Percentiles rank a stretch among this genome's conserved stretches.
Evolutionary conservation across 2,888 invertebrate species (phyloP).

Genomic region (Lamellibrachia satsuma): DNA sequence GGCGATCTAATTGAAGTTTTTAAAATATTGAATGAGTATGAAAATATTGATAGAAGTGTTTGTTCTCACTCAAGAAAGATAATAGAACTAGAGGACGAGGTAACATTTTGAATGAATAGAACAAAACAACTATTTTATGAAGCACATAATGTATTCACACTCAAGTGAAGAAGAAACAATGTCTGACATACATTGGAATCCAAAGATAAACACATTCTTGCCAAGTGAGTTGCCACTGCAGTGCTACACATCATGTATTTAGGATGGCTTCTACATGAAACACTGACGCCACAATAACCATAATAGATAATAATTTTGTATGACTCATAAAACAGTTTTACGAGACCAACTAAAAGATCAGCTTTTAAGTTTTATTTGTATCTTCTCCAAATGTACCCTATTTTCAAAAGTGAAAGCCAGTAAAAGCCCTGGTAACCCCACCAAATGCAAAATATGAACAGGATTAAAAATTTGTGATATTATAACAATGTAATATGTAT

Average conservation of each 20-base stretch:
- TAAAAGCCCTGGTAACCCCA: not conserved
- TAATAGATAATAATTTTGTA: not conserved
- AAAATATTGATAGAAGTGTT: too few species aligned
- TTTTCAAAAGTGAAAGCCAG: not conserved
- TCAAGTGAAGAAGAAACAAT: not conserved
- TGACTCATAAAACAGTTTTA: not conserved
- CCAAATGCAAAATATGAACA: not conserved
- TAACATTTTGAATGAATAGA: not conserved
- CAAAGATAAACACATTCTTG: not conserved
- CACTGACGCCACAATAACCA: not conserved
- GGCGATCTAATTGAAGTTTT: too few species aligned
- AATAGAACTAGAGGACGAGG: not conserved
- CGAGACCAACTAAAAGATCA: not conserved
- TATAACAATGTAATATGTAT: not conserved
- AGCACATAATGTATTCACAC: not conserved
- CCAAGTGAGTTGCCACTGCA: not conserved
- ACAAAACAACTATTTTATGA: not conserved
- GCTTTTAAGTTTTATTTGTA: not conserved
- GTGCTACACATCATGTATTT: not conserved
- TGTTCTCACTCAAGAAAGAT: too few species aligned
- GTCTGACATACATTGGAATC: not conserved
- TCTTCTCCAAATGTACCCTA: not conserved
- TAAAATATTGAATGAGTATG: too few species aligned
- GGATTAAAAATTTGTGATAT: not conserved
- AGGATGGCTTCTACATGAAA: not conserved